Evolutionary conservation across 2,797 vertebrate genomes (phyloP).

Genomic region (Xyrichtys novacula): DNA sequence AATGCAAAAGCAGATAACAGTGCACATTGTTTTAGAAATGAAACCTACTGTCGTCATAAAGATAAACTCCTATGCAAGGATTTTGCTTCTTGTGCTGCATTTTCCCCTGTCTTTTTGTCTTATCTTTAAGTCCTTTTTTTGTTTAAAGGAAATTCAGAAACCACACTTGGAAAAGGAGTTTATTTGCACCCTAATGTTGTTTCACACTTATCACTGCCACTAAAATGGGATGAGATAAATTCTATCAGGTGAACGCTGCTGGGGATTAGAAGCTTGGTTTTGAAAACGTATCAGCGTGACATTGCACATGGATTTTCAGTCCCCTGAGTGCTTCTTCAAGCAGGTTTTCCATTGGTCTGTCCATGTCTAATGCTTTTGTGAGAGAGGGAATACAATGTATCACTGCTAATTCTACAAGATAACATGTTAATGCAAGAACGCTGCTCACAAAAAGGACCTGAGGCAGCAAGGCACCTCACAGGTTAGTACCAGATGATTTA

Average conservation of each 20-base stretch:
- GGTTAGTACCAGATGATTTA: neutral
- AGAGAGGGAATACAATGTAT: slow-evolving; percentile 7
- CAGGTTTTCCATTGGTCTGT: slow-evolving; percentile 27
- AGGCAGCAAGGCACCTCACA: slow-evolving; percentile 2
- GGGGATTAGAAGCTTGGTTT: slow-evolving; percentile 14
- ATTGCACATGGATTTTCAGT: slow-evolving; percentile 39
- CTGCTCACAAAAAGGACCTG: neutral
- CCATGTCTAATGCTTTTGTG: slow-evolving; percentile 9
- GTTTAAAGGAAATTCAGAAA: slow-evolving; percentile 2
- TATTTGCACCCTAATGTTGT: slow-evolving; percentile 5
- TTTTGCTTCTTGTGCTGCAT: neutral
- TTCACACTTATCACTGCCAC: slow-evolving; percentile 35
- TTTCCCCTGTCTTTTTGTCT: slow-evolving; percentile 21
- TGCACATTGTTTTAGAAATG: slow-evolving; percentile 16
- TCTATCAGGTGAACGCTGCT: slow-evolving; percentile 29
- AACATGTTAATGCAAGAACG: neutral
- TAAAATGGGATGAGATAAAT: slow-evolving; percentile 32
- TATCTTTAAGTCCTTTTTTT: slow-evolving; percentile 5
- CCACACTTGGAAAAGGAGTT: slow-evolving; percentile 9
- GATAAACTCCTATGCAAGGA: slow-evolving; percentile 25
- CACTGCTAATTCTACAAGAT: slow-evolving; percentile 17
- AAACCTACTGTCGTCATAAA: slow-evolving; percentile 31
- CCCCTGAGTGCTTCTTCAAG: slow-evolving; percentile 1
- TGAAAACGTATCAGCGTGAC: slow-evolving; percentile 28
- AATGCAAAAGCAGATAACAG: slow-evolving; percentile 49